phyloP scores from a whole-genome alignment of 1,140 invertebrate genomes.

The Panagrolaimus sp. region DNA sequence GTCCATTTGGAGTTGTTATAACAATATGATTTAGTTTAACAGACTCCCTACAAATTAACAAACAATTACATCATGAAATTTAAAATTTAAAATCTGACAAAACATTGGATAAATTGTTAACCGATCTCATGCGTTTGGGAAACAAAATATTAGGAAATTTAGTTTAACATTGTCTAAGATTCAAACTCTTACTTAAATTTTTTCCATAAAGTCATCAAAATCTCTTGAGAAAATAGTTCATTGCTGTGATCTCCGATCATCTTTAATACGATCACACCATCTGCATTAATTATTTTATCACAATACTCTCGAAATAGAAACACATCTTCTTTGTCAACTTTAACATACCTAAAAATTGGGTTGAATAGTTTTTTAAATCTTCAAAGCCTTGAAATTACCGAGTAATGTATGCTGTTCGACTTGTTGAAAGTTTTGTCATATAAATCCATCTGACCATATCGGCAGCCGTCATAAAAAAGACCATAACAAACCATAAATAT shows the following conservation, averaged over 20 bases:
- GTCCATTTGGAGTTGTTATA: too few relatives aligned
- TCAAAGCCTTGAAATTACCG: slow-evolving; percentile 20
- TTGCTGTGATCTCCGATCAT: slow-evolving; percentile 41
- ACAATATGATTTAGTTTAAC: too few relatives aligned
- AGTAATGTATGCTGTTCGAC: slow-evolving; percentile 21
- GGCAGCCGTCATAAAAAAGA: slow-evolving; percentile 39
- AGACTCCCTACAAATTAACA: too few relatives aligned
- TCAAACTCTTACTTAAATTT: slow-evolving; percentile 16
- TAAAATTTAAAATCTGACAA: too few relatives aligned
- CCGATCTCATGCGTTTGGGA: too few relatives aligned
- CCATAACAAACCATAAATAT: slow-evolving; percentile 61
- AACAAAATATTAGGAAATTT: too few relatives aligned
- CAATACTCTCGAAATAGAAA: slow-evolving; percentile 35
- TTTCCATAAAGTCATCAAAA: slow-evolving; percentile 31
- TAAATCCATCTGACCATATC: slow-evolving; percentile 33
- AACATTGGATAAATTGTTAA: too few relatives aligned
- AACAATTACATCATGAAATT: too few relatives aligned
- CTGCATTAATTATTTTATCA: slow-evolving; percentile 23
- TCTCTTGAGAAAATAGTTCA: slow-evolving; percentile 39
- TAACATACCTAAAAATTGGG: slow-evolving; percentile 23
- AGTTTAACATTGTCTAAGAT: too few relatives aligned
- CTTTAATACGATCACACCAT: slow-evolving; percentile 36
- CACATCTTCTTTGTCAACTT: slow-evolving; percentile 4
- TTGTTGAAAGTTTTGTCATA: slow-evolving; percentile 26
- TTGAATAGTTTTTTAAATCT: background rate